Percentiles rank a stretch among this genome's conserved stretches.
Conservation (phyloP, 1,140 invertebrate genomes). For the Ceratina calcarata region DNA sequence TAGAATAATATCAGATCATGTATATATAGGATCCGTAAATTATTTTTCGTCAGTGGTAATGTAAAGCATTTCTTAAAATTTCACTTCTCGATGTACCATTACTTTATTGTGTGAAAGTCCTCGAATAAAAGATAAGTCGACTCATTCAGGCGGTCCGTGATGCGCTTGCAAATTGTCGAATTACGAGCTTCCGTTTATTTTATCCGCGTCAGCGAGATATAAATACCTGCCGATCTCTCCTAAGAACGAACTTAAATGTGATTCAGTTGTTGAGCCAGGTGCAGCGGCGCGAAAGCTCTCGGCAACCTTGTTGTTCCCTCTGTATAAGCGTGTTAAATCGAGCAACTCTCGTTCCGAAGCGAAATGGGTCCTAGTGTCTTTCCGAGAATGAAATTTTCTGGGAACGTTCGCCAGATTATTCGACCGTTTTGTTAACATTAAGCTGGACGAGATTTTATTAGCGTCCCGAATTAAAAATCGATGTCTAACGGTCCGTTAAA, state of each 20-base stretch:
- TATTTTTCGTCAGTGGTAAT: no score
- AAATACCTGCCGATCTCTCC: slow-evolving; percentile 10
- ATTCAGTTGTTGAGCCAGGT: not conserved
- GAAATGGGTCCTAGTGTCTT: not conserved
- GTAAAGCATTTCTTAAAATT: no score
- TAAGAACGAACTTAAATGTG: not conserved
- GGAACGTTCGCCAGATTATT: not conserved
- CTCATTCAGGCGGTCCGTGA: not conserved
- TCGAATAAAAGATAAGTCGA: not conserved
- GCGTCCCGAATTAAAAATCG: not conserved
- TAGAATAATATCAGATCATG: no score
- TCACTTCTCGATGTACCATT: not conserved
- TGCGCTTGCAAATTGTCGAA: slow-evolving; percentile 1
- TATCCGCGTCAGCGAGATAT: not conserved
- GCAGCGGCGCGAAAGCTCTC: not conserved
- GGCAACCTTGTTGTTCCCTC: not conserved
- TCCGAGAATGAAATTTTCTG: not conserved
- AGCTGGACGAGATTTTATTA: not conserved
- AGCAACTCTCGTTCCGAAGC: not conserved
- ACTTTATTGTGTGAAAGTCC: not conserved
- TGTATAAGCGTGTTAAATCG: not conserved
- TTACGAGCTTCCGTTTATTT: not conserved
- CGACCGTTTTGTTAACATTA: not conserved
- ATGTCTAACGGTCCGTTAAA: not conserved
- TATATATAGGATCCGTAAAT: no score